These are phyloP conservation scores for Vidua macroura DNA, from an alignment of 2,113 vertebrate species.

Conservation along the genomic window DNA sequence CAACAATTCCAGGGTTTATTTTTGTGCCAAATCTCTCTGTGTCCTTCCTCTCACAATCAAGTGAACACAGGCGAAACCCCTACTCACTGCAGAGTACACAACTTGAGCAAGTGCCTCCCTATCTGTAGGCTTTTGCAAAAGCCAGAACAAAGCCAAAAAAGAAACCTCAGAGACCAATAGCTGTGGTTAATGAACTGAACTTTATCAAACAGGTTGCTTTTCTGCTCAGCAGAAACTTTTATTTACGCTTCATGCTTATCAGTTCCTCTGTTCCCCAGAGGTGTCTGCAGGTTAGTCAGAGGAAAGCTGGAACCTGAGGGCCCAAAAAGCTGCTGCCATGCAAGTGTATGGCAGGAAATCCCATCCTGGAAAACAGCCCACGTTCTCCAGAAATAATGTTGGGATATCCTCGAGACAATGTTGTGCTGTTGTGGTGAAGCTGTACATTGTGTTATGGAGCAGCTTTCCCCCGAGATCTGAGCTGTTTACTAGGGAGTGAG, in stretches of 20 bases:
- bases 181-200: neutral
- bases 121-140: neutral
- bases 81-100: neutral
- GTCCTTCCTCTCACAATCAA: neutral
- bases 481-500: neutral
- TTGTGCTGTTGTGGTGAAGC: neutral
- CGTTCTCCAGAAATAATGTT: neutral
- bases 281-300: neutral
- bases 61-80: rapidly evolving
- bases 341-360: neutral
- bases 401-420: neutral
- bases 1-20: neutral
- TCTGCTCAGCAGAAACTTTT: neutral
- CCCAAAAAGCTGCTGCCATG: neutral
- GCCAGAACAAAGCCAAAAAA: neutral
- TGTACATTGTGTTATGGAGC: neutral
- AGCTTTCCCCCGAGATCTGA: neutral
- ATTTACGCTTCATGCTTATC: neutral
- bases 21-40: neutral
- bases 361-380: neutral
- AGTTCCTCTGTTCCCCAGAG: neutral
- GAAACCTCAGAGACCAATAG: neutral
- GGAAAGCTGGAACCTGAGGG: neutral
- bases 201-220: neutral
- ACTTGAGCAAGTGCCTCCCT: neutral